Evolutionary conservation across 1,140 invertebrate species (phyloP).

Genomic region (Cyphomyrmex costatus): DNA sequence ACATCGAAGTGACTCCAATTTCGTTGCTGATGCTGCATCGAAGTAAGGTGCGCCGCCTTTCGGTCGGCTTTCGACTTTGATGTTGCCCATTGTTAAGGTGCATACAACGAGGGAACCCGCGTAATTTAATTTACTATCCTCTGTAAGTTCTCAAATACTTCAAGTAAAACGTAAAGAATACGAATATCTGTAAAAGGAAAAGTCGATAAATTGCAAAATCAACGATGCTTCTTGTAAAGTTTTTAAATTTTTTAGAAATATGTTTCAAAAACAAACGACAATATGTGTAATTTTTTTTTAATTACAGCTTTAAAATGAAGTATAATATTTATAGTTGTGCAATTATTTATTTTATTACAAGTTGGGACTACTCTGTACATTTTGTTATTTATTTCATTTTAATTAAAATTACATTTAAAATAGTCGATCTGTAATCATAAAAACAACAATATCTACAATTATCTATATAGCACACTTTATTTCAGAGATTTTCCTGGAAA

Average conservation of each 20-base stretch:
- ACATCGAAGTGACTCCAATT: not conserved
- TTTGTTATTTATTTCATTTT: no score
- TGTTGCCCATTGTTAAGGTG: constrained; percentile 9
- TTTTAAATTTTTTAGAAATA: not conserved
- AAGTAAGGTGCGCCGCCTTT: constrained; percentile 58
- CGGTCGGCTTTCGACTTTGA: constrained; percentile 56
- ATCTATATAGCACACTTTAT: no score
- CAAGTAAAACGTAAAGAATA: not conserved
- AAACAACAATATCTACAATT: not conserved
- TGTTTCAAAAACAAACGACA: not conserved
- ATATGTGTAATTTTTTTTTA: no score
- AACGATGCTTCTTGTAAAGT: not conserved
- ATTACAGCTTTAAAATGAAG: no score
- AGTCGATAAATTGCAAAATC: not conserved
- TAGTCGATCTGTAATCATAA: not conserved
- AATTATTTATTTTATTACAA: no score
- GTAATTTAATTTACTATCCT: constrained; percentile 13
- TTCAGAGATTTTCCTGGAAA: no score
- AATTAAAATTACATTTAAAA: no score
- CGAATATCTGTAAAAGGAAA: not conserved
- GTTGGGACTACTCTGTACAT: no score
- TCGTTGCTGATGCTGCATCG: constrained; percentile 10
- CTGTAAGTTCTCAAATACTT: not conserved
- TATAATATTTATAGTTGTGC: no score
- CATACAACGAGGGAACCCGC: not conserved